Percentiles rank a stretch among this genome's conserved stretches.
These are phyloP conservation scores for Crematogaster levior DNA, from an alignment of 2,888 invertebrate species.

Conservation along the genomic window DNA sequence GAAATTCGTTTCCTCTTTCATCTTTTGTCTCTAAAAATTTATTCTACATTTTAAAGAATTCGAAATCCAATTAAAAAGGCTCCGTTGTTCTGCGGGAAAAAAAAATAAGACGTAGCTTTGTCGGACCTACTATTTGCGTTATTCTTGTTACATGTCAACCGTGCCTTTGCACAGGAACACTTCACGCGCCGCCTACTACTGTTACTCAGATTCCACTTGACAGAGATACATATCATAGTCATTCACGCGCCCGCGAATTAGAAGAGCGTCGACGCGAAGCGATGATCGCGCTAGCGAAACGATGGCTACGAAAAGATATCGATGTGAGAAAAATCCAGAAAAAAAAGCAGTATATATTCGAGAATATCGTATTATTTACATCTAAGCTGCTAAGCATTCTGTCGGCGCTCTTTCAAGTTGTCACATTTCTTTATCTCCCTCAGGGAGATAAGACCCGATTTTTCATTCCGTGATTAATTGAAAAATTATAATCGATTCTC, in stretches of 20 bases:
- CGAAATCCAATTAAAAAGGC: not conserved
- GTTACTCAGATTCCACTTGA: slow-evolving; percentile 12
- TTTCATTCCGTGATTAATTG: too few relatives aligned
- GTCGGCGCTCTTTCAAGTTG: too few relatives aligned
- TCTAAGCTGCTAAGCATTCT: not conserved
- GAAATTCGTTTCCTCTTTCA: not conserved
- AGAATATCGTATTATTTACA: not conserved
- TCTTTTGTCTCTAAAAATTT: not conserved
- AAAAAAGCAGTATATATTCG: not conserved
- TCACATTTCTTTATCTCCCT: not conserved
- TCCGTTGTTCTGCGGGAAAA: not conserved
- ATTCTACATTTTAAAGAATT: not conserved
- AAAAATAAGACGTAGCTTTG: not conserved
- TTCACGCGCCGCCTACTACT: not conserved
- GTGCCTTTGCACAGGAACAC: not conserved
- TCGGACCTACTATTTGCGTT: not conserved
- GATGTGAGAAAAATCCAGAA: not conserved
- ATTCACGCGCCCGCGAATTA: slow-evolving; percentile 18
- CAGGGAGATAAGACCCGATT: too few relatives aligned
- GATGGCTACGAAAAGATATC: not conserved
- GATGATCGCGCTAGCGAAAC: not conserved
- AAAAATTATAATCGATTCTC: too few relatives aligned
- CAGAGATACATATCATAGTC: slow-evolving; percentile 9
- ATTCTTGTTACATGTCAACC: too few relatives aligned
- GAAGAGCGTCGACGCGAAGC: not conserved